phyloP scores from a whole-genome alignment of 2,888 invertebrate species.

The Conistra vaccinii region DNA sequence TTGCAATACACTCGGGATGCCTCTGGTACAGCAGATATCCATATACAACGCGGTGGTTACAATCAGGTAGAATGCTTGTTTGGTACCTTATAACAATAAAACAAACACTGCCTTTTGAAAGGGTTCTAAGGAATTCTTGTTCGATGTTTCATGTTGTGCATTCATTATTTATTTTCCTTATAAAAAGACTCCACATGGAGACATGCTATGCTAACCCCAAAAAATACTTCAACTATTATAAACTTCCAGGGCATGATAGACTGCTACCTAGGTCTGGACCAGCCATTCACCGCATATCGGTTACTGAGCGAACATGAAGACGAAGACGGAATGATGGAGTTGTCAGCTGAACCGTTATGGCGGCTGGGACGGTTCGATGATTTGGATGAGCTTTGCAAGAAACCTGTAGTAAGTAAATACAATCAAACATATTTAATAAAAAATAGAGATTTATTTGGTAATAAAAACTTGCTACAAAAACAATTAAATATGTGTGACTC shows the following conservation, averaged over 20 bases:
- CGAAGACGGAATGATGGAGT: slow-evolving; percentile 90
- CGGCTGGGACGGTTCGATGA: slow-evolving; percentile 96
- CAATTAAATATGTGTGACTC: no score
- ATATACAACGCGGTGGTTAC: not conserved
- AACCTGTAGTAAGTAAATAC: slow-evolving; percentile 83
- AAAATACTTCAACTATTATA: not conserved
- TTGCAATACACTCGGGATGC: not conserved
- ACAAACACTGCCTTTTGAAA: not conserved
- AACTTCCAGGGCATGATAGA: slow-evolving; percentile 94
- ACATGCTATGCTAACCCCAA: not conserved
- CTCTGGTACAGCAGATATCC: not conserved
- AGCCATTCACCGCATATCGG: slow-evolving; percentile 95
- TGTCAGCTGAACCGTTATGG: slow-evolving; percentile 97
- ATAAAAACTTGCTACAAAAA: not conserved
- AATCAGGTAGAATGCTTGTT: not conserved
- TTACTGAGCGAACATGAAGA: slow-evolving; percentile 92
- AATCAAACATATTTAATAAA: not conserved
- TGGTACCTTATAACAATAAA: not conserved
- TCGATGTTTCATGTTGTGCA: not conserved
- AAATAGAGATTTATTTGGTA: not conserved
- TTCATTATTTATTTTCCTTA: not conserved
- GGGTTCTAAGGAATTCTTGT: not conserved
- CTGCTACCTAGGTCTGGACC: slow-evolving; percentile 96
- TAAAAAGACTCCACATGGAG: not conserved
- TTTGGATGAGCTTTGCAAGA: slow-evolving; percentile 91